Percentiles rank a stretch among this genome's conserved stretches.
Conservation (phyloP, 2,113 vertebrate genomes). For the Girardinichthys multiradiatus region DNA sequence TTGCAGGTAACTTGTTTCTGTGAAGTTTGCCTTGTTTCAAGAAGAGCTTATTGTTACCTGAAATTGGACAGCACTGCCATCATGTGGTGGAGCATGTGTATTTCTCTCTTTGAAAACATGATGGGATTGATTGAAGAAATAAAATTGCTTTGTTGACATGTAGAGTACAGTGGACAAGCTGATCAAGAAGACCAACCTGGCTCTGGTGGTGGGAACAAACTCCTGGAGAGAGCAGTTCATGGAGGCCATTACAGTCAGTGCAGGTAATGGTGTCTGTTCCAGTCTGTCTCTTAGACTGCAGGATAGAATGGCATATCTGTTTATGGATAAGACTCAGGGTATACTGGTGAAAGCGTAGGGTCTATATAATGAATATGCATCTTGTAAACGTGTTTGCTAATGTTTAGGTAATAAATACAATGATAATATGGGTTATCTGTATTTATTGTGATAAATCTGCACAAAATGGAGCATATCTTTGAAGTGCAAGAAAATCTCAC, state of each 20-base stretch:
- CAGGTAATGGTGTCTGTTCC: slow-evolving; percentile 80
- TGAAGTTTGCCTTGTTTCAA: slow-evolving; percentile 20
- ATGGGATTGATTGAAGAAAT: background rate
- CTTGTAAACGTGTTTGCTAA: too few species aligned
- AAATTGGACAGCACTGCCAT: slow-evolving; percentile 56
- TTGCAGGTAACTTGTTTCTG: background rate
- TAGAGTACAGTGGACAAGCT: slow-evolving; percentile 98
- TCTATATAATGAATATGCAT: too few species aligned
- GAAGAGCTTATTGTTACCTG: background rate
- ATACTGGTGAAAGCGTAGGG: too few species aligned
- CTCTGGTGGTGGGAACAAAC: slow-evolving; percentile 96
- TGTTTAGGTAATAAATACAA: too few species aligned
- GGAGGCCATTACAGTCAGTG: slow-evolving; percentile 98
- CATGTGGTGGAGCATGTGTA: slow-evolving; percentile 52
- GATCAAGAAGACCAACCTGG: slow-evolving; percentile 98
- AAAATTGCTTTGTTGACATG: background rate
- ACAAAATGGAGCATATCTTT: too few species aligned
- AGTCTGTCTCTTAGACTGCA: background rate
- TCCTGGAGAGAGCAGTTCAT: slow-evolving; percentile 98
- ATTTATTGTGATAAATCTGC: too few species aligned
- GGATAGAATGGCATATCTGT: background rate
- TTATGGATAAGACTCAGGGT: background rate
- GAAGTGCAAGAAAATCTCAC: too few species aligned
- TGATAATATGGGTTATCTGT: too few species aligned
- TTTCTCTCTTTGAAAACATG: background rate